Evolutionary conservation across 2,797 vertebrate species (phyloP), one percentile per base, ranked within the genome.

Genomic region (Mastacembelus armatus): DNA sequence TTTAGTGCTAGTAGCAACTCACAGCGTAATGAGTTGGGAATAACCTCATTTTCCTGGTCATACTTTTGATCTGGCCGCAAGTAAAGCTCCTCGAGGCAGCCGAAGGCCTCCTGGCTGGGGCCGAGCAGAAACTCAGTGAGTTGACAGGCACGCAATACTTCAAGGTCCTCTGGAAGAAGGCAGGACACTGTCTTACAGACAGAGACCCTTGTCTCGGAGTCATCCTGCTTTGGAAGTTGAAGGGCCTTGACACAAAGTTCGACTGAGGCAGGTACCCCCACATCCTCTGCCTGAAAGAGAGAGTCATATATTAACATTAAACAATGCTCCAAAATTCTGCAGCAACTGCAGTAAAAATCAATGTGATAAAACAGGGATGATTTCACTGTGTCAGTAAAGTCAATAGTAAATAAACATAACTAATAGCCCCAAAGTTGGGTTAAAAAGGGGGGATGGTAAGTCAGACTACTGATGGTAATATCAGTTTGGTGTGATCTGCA

Each of bases 21-120:
- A 66, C 98, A 99, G 74, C 97, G 97, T 9, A 99, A 92, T 0
- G 96, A 99, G 90, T 98, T 99, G 50, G 98, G 96, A 90, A 99
- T 96, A 4, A 93, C 88, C 4, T 94, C 94, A 1, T 89, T 96
- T 85, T 98, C 96, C 89, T 97, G 95, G 80, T 97, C 96, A 55
- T 95, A 95, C 88, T 98, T 98, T 86, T 98, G 96, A 91, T 99
- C 98, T 39, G 97, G 97, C 36, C 95, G 95, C 67, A 93, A 85
- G 81, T 98, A 95, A 3, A 99, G 93, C 72, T 97, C 96, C 91
- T 98, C 95, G 38, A 99, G 91, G 11, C 89, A 86, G 65, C 89
- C 90, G 77, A 97, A 97, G 71, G 93, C 95, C 83, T 94, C 94
- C 87, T 95, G 89, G 74, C 85, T 92, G 48, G 96, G 96, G 80